Evolutionary conservation across 2,888 invertebrate genomes (phyloP).

Genomic region (Isotomurus palustris): DNA sequence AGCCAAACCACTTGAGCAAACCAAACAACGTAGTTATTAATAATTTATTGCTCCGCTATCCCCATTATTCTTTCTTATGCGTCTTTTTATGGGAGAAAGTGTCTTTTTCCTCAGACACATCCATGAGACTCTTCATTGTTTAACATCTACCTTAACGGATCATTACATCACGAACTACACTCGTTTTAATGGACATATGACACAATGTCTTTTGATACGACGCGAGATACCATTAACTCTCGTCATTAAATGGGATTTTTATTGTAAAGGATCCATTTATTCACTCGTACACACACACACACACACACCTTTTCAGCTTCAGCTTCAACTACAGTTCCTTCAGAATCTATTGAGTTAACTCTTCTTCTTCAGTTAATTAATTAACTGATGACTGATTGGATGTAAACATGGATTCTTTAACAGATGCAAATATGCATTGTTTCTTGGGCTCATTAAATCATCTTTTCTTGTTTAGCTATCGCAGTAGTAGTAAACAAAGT

Average conservation of each 20-base stretch:
- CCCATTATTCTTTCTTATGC: constrained; percentile 6
- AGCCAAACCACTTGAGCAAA: constrained; percentile 11
- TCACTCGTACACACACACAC: no score
- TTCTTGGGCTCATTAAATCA: no score
- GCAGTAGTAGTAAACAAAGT: no score
- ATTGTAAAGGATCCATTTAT: no score
- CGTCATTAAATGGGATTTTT: not conserved
- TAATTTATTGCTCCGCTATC: constrained; percentile 7
- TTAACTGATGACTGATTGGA: not conserved
- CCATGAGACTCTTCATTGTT: not conserved
- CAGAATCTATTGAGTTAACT: not conserved
- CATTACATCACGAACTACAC: not conserved
- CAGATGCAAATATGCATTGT: no score
- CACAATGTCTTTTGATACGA: not conserved
- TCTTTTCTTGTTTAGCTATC: no score
- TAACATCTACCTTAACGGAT: constrained; percentile 3
- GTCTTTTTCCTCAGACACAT: not conserved
- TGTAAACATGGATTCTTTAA: not conserved
- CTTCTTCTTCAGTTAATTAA: not conserved
- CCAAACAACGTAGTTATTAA: constrained; percentile 14
- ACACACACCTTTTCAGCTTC: no score
- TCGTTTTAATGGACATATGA: not conserved
- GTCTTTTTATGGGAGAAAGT: constrained; percentile 4
- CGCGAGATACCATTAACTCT: not conserved
- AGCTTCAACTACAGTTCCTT: no score